Base-by-base conservation (phyloP, 2,797 vertebrate genomes). In the Apogon talboti region DNA sequence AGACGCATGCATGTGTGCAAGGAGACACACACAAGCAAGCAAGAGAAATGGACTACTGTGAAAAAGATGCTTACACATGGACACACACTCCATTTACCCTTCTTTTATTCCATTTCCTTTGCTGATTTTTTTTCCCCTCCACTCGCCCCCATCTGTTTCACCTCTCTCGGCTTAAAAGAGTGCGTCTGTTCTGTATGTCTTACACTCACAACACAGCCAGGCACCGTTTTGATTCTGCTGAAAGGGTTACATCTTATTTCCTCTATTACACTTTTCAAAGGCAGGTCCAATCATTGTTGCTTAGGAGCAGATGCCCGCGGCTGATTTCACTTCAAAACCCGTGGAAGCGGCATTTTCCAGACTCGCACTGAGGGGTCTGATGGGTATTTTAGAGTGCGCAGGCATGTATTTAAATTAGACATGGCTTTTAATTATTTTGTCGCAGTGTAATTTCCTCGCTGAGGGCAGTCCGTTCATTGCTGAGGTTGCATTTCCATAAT, bases 351-450 rank as follows among this genome's bases (percentile, higher is more conserved):
- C 88, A 80, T 76, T 87, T 92, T 91, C 78, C 78, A 66, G 66
- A 80, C 60, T 79, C 11, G 15, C 64, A 14, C 74, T 3, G 14
- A 62, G 59, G 64, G 59, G 64, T 85, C 84, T 59, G 58, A 83
- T 76, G 82, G 83, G 78, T 79, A 59, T 85, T 89, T 89, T 43
- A 59, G 65, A 83, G 70, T 35, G 57, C 45, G 46, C 63, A 65
- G 74, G 84, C 78, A 71, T 79, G 86, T 82, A 83, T 92, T 84
- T 87, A 90, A 92, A 91, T 92, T 87, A 87, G 87, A 92, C 89
- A 88, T 74, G 81, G 76, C 69, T 93, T 92, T 92, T 92, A 93
- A 94, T 94, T 92, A 93, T 89, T 91, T 92, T 88, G 86, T 90
- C 75, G 66, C 76, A 57, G 76, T 76, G 84, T 92, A 81, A 91